Evolutionary conservation across 1,140 invertebrate species (phyloP), one percentile per base, ranked within the genome.

Genomic region (Neuroterus valhalla): DNA sequence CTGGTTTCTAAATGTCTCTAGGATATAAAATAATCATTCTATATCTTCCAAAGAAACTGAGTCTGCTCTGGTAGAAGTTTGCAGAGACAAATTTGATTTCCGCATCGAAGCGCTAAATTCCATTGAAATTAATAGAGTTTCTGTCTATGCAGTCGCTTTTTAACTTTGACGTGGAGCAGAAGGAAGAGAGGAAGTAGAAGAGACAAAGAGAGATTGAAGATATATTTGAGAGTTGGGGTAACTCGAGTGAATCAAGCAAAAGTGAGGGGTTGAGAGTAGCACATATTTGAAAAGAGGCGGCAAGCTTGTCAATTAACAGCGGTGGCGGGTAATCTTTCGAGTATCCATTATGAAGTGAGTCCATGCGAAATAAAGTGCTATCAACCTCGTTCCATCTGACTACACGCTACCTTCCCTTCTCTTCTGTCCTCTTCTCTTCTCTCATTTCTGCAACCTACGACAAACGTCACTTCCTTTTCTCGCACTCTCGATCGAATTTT

Each of bases 251-350:
- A 67, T 72, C 44, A 48, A 68, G 67, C 26, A 42, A 55, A 66
- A 69, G 50, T 38, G 15, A n/a, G 72, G 45, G 69, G 21, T 23
- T 8, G 15, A n/a, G 17, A 31, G 31, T 38, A 42, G 52, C 19
- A 48, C n/a, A 48, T 23, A 23, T 15, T 26, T 68, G 50, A 74
- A 77, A 77, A 74, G 71, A 50, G 45, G 52, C 70, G 50, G 67
- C 26, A 74, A 74, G 38, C 52, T 77, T 74, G 74, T 79, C 79
- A 81, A 81, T 81, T 81, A 81, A 81, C 71, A 50, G 68, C 26
- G 55, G 48, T 50, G 50, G 45, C 17, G 66, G 72, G 71, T 79
- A 79, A 79, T 77, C 77, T 79, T 81, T 79, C 67, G 74, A 74
- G 75, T 81, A 81, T 81, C 71, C 75, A 76, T 81, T 79, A 79